phyloP scores from a whole-genome alignment of 2,888 invertebrate species.

The Patella ulyssiponensis region DNA sequence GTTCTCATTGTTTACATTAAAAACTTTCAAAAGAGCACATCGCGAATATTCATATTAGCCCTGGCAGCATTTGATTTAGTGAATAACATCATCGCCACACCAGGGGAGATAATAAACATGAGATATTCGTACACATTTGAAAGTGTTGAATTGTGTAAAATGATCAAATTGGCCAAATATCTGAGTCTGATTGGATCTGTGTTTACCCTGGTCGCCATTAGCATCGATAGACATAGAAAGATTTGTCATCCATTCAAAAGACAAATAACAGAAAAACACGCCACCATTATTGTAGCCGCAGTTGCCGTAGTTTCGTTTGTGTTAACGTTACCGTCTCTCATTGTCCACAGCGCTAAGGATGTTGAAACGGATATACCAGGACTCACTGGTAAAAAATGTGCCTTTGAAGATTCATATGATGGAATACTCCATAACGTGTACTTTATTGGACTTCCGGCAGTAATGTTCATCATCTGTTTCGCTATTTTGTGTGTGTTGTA shows the following conservation, averaged over 20 bases:
- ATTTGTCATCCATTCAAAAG: not conserved
- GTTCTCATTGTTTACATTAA: not conserved
- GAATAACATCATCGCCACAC: constrained; percentile 1
- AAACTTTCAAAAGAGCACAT: constrained; percentile 5
- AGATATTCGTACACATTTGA: not conserved
- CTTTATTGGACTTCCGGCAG: not conserved
- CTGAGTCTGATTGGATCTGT: not conserved
- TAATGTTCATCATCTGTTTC: not conserved
- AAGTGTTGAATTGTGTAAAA: constrained; percentile 1
- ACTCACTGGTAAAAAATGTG: not conserved
- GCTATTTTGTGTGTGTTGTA: not conserved
- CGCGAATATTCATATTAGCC: not conserved
- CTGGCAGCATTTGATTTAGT: not conserved
- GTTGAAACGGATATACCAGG: not conserved
- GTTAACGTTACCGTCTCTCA: not conserved
- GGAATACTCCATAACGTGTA: not conserved
- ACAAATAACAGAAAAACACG: not conserved
- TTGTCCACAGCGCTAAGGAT: not conserved
- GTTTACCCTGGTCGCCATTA: not conserved
- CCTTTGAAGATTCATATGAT: not conserved
- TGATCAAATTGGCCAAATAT: not conserved
- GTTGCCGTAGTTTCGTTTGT: not conserved
- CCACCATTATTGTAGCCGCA: not conserved
- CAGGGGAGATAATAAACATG: not conserved
- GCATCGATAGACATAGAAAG: not conserved